Evolutionary conservation across 2,113 vertebrate species (phyloP), one percentile per base, ranked within the genome.

Genomic region (Phyllostomus discolor): DNA sequence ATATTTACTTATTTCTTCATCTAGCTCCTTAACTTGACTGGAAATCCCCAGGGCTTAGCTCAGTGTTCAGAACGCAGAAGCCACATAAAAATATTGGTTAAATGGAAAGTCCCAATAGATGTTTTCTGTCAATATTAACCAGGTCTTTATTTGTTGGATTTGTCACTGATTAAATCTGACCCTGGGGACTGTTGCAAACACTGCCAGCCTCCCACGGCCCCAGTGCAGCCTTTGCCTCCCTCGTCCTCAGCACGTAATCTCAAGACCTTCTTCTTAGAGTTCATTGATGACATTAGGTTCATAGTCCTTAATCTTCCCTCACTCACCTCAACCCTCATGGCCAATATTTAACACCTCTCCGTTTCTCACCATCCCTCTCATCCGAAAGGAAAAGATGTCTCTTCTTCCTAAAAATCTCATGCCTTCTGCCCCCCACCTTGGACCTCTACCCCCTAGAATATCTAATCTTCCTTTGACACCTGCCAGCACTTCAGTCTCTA

Each of bases 1-100:
- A 54, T 57, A 46, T 73, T 91, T 79, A 59, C 12, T 90, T 90
- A 20, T 84, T 95, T 96, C 81, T 93, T 89, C 83, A 52, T 38
- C 31, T 80, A 62, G 38, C 62, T 82, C 73, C 33, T 90, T 72
- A 66, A 84, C 48, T 66, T 70, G 48, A 89, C n/a, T 86, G 22
- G 66, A 85, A 95, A 83, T 89, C 79, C 86, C 78, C 26, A 59
- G 59, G 67, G 73, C 15, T 86, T 91, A 91, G 59, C 19, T 41
- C 19, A 28, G 59, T 48, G 28, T 10, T 62, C 43, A 88, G 91
- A 93, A 91, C 38, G 59, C 31, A 86, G 73, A 82, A 89, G 73
- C 12, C 83, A 86, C 59, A 57, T 78, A 50, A 91, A 80, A 81
- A 33, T 84, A 87, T 69, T 93, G 52, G 72, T 35, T 48, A 57